A percentile compares a stretch with the other conserved stretches of the same genome.
phyloP scores from a whole-genome alignment of 1,140 invertebrate genomes.

The Trissolcus basalis region DNA sequence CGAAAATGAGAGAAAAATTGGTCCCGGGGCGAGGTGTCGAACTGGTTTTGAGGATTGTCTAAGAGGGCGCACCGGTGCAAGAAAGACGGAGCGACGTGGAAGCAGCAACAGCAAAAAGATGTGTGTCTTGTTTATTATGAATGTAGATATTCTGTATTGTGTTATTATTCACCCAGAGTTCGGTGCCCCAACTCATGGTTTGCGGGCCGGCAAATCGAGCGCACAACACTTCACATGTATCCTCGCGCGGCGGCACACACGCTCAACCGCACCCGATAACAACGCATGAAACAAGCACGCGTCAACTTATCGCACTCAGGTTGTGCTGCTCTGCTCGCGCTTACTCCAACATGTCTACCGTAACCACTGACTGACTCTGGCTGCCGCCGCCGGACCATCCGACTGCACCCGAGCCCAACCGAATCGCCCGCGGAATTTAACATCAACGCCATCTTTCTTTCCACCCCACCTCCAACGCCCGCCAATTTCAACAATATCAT shows the following conservation, averaged over 20 bases:
- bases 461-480: not conserved
- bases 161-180: conserved; percentile 78
- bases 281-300: conserved; percentile 62
- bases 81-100: not conserved
- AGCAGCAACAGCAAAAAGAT: not conserved
- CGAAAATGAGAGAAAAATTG: conserved; percentile 14
- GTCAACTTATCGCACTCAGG: conserved; percentile 61
- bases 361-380: conserved; percentile 70
- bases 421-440: not conserved
- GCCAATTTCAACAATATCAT: not conserved
- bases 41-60: conserved; percentile 10
- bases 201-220: conserved; percentile 65
- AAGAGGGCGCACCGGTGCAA: not conserved
- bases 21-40: conserved; percentile 19
- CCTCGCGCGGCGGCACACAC: conserved; percentile 46
- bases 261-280: conserved; percentile 41
- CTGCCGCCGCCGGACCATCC: conserved; percentile 49
- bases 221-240: conserved; percentile 68
- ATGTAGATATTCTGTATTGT: too few species aligned
- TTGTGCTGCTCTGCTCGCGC: conserved; percentile 7
- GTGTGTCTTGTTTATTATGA: not conserved
- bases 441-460: not conserved
- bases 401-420: conserved; percentile 50
- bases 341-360: conserved; percentile 69
- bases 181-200: conserved; percentile 79